A percentile compares a stretch with the other conserved stretches of the same genome.
Conservation (phyloP, 2,113 vertebrate species). For the Cyanistes caeruleus region DNA sequence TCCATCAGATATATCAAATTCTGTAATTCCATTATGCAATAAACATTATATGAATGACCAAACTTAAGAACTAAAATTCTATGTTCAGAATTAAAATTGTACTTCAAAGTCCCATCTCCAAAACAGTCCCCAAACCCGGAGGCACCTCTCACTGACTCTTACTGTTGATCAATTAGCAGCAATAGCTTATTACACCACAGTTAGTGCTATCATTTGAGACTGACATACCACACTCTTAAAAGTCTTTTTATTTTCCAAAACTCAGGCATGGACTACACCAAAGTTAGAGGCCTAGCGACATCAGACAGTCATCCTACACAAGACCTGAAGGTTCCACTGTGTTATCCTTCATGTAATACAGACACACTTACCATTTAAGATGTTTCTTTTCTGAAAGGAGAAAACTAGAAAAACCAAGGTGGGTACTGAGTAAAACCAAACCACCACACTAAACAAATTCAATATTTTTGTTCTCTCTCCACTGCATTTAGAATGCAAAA, state of each 20-base stretch:
- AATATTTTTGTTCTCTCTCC: background rate
- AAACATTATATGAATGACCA: background rate
- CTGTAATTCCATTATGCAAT: background rate
- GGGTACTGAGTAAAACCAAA: background rate
- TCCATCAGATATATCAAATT: background rate
- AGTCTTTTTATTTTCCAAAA: background rate
- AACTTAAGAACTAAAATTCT: background rate
- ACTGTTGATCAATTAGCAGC: background rate
- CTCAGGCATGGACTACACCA: background rate
- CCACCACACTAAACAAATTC: background rate
- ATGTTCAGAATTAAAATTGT: background rate
- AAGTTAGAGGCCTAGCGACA: background rate
- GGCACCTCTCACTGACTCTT: background rate
- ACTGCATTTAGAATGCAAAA: background rate
- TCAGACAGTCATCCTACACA: background rate
- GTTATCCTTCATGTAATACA: background rate
- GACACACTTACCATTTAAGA: background rate
- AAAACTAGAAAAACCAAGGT: background rate
- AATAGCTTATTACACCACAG: background rate
- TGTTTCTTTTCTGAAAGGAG: background rate
- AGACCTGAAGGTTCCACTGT: background rate
- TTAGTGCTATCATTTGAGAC: background rate
- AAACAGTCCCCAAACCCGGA: background rate
- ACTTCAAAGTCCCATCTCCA: background rate
- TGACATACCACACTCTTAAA: background rate